phyloP scores from a whole-genome alignment of 2,113 vertebrate species.

The Anser cygnoides region DNA sequence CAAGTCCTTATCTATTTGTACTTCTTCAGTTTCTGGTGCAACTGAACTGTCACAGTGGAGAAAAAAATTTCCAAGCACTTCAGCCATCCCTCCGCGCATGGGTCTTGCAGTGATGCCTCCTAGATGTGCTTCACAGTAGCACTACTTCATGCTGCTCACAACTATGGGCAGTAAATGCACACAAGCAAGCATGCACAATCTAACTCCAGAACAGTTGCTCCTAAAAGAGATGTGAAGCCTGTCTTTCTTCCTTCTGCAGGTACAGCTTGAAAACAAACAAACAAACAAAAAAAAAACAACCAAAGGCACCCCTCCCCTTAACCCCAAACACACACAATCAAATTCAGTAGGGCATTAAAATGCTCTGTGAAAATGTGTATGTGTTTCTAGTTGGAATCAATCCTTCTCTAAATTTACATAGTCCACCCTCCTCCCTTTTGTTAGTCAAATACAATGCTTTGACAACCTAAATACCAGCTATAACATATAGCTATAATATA shows the following conservation, averaged over 20 bases:
- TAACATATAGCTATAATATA: not conserved
- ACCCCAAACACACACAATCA: not conserved
- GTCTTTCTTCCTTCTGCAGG: not conserved
- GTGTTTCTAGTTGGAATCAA: not conserved
- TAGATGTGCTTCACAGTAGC: rapidly evolving
- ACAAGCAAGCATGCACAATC: rapidly evolving
- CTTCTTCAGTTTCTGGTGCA: not conserved
- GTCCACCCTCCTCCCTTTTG: not conserved
- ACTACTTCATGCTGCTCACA: not conserved
- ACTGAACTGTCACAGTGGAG: not conserved
- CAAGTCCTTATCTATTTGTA: not conserved
- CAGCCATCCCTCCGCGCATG: rapidly evolving
- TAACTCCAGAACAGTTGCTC: not conserved
- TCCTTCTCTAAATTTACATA: not conserved
- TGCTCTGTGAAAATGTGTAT: not conserved
- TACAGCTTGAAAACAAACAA: not conserved
- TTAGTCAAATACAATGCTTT: not conserved
- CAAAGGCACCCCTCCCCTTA: not conserved
- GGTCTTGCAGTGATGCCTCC: not conserved
- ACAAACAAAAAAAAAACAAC: not conserved
- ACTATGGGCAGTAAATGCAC: not conserved
- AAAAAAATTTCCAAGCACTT: not conserved
- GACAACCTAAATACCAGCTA: not conserved
- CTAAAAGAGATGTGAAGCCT: not conserved
- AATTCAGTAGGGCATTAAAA: not conserved